Conservation (phyloP, 2,113 vertebrate species). For the Aspidoscelis tigris region DNA sequence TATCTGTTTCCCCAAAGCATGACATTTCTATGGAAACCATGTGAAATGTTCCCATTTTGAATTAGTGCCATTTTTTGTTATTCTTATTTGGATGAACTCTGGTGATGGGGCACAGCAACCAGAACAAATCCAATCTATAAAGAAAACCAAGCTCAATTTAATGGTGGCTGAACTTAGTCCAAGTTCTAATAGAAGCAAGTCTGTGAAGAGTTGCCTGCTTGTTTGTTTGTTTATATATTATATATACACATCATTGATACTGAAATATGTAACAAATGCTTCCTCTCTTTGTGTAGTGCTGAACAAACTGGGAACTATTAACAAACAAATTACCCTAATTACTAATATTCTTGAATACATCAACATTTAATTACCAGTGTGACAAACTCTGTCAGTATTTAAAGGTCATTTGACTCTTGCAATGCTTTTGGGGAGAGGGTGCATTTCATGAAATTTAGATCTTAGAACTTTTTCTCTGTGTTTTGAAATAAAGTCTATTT, state of each 20-base stretch:
- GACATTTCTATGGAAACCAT: constrained; percentile 61
- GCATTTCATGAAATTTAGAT: not conserved
- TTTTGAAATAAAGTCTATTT: no score
- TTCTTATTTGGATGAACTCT: constrained; percentile 39
- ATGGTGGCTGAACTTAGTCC: constrained; percentile 14
- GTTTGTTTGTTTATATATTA: not conserved
- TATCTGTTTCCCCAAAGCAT: constrained; percentile 13
- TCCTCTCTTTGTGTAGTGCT: not conserved
- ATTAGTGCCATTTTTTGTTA: constrained; percentile 16
- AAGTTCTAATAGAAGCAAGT: not conserved
- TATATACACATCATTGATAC: constrained; percentile 9
- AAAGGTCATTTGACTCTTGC: constrained; percentile 37
- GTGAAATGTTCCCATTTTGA: constrained; percentile 31
- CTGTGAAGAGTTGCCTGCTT: constrained; percentile 20
- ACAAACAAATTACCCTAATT: constrained; percentile 45
- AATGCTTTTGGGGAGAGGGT: not conserved
- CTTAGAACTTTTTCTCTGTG: not conserved
- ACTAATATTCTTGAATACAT: constrained; percentile 37
- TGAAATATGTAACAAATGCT: not conserved
- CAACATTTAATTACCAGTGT: constrained; percentile 46
- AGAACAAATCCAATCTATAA: constrained; percentile 22
- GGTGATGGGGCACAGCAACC: constrained; percentile 10
- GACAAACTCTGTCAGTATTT: constrained; percentile 13
- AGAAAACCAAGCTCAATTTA: constrained; percentile 1
- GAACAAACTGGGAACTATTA: constrained; percentile 32